phyloP scores from a whole-genome alignment of 1,140 invertebrate species.

The Drosophila kurseongensis region DNA sequence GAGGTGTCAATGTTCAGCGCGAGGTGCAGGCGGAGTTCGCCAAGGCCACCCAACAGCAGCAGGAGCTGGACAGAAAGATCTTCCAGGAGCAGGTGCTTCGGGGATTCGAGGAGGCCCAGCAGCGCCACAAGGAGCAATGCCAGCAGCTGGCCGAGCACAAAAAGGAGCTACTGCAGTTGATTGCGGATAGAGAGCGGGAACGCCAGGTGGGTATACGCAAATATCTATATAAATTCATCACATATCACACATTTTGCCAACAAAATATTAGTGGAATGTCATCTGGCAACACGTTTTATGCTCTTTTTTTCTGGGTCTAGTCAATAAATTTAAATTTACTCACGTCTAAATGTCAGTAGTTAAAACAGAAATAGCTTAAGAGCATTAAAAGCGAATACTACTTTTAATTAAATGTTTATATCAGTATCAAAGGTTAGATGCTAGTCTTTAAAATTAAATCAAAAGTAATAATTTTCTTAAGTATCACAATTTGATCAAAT shows the following conservation, averaged over 20 bases:
- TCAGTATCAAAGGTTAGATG: no score
- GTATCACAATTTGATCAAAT: no score
- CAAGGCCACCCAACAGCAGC: constrained; percentile 40
- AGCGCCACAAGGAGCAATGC: constrained; percentile 32
- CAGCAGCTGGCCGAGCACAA: constrained; percentile 65
- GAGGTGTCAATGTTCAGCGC: constrained; percentile 64
- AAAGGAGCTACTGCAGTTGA: constrained; percentile 52
- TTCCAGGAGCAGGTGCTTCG: constrained; percentile 60
- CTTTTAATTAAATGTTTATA: no score
- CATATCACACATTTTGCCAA: not conserved
- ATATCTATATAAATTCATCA: not conserved
- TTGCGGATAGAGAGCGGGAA: constrained; percentile 49
- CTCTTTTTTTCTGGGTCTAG: not conserved
- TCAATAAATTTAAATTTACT: not conserved
- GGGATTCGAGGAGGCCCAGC: constrained; percentile 67
- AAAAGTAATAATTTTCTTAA: no score
- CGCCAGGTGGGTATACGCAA: constrained; percentile 8
- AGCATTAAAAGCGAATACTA: no score
- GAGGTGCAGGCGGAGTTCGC: constrained; percentile 67
- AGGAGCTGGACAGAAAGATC: constrained; percentile 39
- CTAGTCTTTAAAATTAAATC: no score
- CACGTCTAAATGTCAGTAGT: not conserved
- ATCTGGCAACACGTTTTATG: not conserved
- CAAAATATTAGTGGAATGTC: not conserved
- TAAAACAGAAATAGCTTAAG: no score